These are phyloP conservation scores for Caenorhabditis briggsae DNA, from an alignment of 1,140 invertebrate genomes.

Conservation along the genomic window DNA sequence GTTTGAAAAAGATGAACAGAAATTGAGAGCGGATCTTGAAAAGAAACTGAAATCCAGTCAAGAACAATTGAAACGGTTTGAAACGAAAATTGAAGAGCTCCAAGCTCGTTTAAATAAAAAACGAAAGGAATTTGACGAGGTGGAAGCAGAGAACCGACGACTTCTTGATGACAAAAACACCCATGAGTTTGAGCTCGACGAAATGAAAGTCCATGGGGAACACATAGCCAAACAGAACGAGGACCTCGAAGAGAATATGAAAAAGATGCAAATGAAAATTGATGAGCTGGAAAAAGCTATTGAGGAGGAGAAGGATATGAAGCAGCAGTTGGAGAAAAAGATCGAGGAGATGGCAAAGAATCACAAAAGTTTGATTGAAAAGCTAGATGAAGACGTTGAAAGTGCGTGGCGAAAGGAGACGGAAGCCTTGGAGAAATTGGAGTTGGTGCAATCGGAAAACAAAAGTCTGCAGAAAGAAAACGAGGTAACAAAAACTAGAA, in stretches of 20 bases:
- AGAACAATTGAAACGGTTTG: neutral
- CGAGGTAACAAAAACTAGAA: too few species aligned
- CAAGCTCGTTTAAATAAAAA: neutral
- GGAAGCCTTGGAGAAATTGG: neutral
- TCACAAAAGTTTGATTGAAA: neutral
- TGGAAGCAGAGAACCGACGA: neutral
- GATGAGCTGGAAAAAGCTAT: neutral
- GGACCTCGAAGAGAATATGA: neutral
- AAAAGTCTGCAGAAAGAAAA: neutral
- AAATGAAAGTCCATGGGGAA: constrained; percentile 15
- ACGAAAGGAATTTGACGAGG: neutral
- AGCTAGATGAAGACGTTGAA: neutral
- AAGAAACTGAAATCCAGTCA: neutral
- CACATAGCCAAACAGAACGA: neutral
- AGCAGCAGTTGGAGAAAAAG: neutral
- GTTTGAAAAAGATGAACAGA: constrained; percentile 38
- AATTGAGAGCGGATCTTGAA: constrained; percentile 2
- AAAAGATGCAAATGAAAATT: neutral
- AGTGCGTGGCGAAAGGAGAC: neutral
- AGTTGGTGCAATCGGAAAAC: neutral
- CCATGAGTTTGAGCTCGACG: constrained; percentile 2
- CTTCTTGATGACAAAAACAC: constrained; percentile 1
- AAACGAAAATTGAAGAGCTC: neutral
- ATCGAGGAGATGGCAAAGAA: neutral
- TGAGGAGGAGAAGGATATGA: neutral